Conservation (phyloP, 2,888 invertebrate genomes). For the Drosophila paramelanica region DNA sequence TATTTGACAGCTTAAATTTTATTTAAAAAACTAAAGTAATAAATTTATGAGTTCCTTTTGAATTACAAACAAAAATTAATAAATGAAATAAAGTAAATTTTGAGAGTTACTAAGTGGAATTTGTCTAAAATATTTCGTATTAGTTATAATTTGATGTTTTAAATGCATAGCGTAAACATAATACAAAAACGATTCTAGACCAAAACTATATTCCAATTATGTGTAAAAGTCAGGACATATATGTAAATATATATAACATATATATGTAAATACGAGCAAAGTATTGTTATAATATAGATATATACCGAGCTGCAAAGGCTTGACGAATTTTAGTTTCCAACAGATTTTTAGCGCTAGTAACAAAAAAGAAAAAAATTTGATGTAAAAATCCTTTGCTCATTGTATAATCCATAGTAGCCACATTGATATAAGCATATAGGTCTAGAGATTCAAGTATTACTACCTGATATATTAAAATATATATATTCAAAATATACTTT, state of each 20-base stretch:
- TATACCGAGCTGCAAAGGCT: conserved; percentile 11
- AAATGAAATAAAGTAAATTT: no score
- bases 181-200: conserved; percentile 59
- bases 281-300: conserved; percentile 4
- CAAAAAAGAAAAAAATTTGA: conserved; percentile 2
- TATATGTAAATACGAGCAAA: conserved; percentile 1
- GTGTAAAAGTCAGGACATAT: conserved; percentile 51
- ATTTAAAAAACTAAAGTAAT: no score
- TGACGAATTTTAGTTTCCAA: conserved; percentile 3
- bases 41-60: no score
- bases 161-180: conserved; percentile 23
- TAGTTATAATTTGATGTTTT: conserved; percentile 48
- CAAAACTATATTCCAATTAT: conserved; percentile 58
- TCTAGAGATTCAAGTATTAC: conserved; percentile 41
- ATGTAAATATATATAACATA: conserved; percentile 14
- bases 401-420: conserved; percentile 53
- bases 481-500: conserved; percentile 18
- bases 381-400: conserved; percentile 42
- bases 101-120: conserved; percentile 7
- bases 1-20: no score
- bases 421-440: conserved; percentile 27
- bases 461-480: conserved; percentile 50
- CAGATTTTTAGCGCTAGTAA: conserved; percentile 19
- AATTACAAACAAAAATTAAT: neutral
- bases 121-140: conserved; percentile 41